Base-by-base conservation (phyloP, 2,797 vertebrate genomes). In the Galagoides demidoff region DNA sequence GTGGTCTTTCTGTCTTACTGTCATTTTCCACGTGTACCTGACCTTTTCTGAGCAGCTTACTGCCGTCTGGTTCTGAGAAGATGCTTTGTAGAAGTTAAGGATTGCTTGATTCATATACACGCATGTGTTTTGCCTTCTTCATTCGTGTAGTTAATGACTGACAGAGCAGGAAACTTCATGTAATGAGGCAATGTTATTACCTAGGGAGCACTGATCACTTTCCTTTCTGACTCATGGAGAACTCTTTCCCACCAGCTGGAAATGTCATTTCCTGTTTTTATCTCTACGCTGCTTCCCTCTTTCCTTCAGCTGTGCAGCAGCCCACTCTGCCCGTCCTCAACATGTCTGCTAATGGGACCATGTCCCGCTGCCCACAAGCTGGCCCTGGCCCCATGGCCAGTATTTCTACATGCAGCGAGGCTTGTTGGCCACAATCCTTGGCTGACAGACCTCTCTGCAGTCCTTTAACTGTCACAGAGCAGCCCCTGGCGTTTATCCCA, bases 1-100 rank as follows among this genome's bases (percentile, higher is more conserved):
- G 84, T 98, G 63, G 98, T 71, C 98, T 98, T 98, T 99, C 13
- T 84, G 97, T 71, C 96, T 17, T 1, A 22, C 90, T 96, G 93
- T 82, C 29, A 90, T 64, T 74, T 82, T 64, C 76, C 2, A 11
- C 66, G 31, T 14, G 5, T 71, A 45, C 59, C 59, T 92, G 81
- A 74, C 57, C 74, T 96, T 77, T 89, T 92, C 66, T 78, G 29
- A 90, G 81, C 64, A 85, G 83, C 55, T 93, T 45, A 43, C 29
- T 92, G 71, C 57, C 34, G 39, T 37, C 71, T 93, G 52, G 85
- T 90, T 95, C 85, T 97, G 95, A 7, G 8, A 84, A 96, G 91
- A 95, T 8, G 27, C 92, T 96, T 90, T 90, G 73, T 37, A 71
- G 61, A 74, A 52, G 71, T 77, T 92, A 85, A 94, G 31, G 34